phyloP scores from a whole-genome alignment of 2,113 vertebrate genomes.

The Myiagra hebetior region DNA sequence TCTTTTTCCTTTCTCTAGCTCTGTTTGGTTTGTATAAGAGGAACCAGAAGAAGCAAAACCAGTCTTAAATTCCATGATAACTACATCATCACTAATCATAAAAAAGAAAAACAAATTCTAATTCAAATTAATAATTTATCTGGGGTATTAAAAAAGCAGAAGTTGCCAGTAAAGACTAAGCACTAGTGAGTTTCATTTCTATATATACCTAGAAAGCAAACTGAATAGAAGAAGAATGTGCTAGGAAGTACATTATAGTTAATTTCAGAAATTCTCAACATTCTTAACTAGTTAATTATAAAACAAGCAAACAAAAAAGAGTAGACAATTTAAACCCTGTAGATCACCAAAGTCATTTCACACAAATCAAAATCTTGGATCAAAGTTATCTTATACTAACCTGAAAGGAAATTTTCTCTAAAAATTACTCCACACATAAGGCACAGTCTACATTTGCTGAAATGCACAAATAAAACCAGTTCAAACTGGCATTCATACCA shows the following conservation, averaged over 20 bases:
- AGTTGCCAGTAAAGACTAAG: not conserved
- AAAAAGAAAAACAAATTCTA: not conserved
- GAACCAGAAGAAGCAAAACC: not conserved
- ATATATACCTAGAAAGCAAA: not conserved
- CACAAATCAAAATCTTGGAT: not conserved
- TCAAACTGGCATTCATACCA: not conserved
- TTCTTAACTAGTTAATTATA: not conserved
- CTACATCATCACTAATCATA: not conserved
- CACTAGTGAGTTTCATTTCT: not conserved
- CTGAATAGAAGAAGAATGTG: not conserved
- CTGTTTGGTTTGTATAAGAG: not conserved
- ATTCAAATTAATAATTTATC: not conserved
- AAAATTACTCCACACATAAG: not conserved
- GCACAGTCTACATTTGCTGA: not conserved
- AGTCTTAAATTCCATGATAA: not conserved
- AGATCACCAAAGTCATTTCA: not conserved
- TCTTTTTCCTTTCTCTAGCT: not conserved
- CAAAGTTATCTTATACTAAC: not conserved
- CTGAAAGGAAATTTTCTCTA: not conserved
- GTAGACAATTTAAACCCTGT: not conserved
- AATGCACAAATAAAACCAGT: not conserved
- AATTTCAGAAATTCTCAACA: not conserved
- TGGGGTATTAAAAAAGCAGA: not conserved
- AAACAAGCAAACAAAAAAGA: too few relatives aligned
- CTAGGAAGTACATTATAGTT: not conserved